These are phyloP conservation scores for Leuciscus waleckii DNA, from an alignment of 2,797 vertebrate genomes.

Conservation along the genomic window DNA sequence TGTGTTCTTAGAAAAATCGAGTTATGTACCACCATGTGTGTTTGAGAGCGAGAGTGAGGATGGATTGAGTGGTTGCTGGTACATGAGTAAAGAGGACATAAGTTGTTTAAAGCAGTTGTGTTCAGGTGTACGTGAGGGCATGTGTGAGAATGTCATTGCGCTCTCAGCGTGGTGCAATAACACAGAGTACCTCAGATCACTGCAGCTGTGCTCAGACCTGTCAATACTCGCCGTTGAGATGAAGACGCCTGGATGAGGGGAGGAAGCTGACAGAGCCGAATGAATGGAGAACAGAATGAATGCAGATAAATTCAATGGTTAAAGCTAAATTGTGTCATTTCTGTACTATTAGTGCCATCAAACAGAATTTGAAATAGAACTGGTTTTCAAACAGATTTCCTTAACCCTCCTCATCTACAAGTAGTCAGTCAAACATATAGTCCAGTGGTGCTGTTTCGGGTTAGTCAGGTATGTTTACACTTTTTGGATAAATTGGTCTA, in stretches of 20 bases:
- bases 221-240: background rate
- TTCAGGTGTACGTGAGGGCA: background rate
- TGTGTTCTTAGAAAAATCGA: background rate
- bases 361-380: background rate
- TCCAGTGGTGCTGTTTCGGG: background rate
- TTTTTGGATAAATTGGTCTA: background rate
- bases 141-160: slow-evolving; percentile 25
- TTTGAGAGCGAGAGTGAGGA: background rate
- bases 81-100: background rate
- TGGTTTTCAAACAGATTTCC: background rate
- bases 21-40: background rate
- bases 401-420: background rate
- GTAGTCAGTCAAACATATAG: background rate
- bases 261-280: background rate
- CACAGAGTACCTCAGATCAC: background rate
- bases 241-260: background rate
- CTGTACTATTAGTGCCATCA: background rate
- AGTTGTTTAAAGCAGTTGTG: slow-evolving; percentile 12
- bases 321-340: background rate
- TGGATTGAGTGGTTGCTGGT: background rate
- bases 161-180: slow-evolving; percentile 9
- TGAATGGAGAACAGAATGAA: background rate
- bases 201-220: slow-evolving; percentile 34
- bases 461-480: background rate
- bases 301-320: background rate